phyloP scores from a whole-genome alignment of 2,113 vertebrate genomes.

The Alouatta palliata region DNA sequence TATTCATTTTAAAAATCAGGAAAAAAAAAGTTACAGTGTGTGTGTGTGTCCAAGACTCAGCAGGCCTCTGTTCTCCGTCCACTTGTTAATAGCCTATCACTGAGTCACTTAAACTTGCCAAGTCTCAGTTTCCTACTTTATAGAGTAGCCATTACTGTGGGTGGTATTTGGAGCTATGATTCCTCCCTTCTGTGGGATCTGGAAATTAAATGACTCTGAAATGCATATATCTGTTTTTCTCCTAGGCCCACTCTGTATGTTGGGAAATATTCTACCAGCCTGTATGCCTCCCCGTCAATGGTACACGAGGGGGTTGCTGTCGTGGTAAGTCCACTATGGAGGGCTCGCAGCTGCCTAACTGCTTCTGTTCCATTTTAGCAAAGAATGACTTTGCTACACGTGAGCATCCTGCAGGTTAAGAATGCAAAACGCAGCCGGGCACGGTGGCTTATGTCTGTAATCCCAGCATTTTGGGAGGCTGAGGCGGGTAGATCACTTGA shows the following conservation, averaged over 20 bases:
- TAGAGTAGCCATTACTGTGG: neutral
- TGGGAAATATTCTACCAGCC: slow-evolving; percentile 95
- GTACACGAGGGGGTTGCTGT: slow-evolving; percentile 97
- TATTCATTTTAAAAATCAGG: neutral
- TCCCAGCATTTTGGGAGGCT: too few relatives aligned
- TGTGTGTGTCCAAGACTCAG: neutral
- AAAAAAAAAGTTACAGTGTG: neutral
- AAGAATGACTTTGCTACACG: neutral
- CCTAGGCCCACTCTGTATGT: slow-evolving; percentile 95
- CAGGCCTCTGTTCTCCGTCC: neutral
- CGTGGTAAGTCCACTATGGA: slow-evolving; percentile 88
- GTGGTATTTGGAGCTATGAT: neutral
- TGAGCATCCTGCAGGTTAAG: neutral
- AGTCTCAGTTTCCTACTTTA: neutral
- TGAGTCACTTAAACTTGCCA: neutral
- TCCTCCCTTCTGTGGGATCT: neutral
- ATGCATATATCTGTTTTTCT: neutral
- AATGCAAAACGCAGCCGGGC: neutral
- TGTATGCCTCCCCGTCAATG: slow-evolving; percentile 96
- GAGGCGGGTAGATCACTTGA: too few relatives aligned
- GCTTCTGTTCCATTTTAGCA: neutral
- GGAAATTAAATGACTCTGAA: neutral
- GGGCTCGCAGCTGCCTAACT: neutral
- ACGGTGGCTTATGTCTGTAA: too few relatives aligned
- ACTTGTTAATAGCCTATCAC: neutral